These are phyloP conservation scores for Troilus luridus DNA, from an alignment of 2,888 invertebrate genomes.

Conservation along the genomic window DNA sequence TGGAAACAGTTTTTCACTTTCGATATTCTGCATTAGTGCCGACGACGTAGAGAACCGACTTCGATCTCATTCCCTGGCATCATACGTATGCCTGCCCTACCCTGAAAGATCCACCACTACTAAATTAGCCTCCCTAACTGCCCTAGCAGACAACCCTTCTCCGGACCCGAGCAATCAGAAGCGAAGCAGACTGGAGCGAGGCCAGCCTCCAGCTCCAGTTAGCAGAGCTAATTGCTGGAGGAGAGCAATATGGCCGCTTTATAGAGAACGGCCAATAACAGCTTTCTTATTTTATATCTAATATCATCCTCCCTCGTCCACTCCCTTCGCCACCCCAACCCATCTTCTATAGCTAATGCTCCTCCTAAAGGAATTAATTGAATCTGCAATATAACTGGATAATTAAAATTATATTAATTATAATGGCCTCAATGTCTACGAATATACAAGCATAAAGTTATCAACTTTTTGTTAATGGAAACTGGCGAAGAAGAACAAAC, in stretches of 20 bases:
- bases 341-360: not conserved
- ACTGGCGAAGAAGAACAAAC: too few species aligned
- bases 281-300: slow-evolving; percentile 46
- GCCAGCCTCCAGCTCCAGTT: slow-evolving; percentile 1
- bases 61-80: not conserved
- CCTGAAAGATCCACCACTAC: not conserved
- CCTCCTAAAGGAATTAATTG: not conserved
- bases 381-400: not conserved
- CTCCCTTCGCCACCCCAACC: not conserved
- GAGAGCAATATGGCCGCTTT: slow-evolving; percentile 26
- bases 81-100: not conserved
- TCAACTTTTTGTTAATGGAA: too few species aligned
- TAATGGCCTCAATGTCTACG: too few species aligned
- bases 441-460: too few species aligned
- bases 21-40: too few species aligned
- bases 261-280: slow-evolving; percentile 24
- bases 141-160: not conserved
- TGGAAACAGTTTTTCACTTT: too few species aligned
- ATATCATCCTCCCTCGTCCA: not conserved
- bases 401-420: not conserved
- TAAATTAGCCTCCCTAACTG: not conserved
- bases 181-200: not conserved
- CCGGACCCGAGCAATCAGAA: not conserved
- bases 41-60: not conserved
- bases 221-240: slow-evolving; percentile 13